A percentile compares a stretch with the other conserved stretches of the same genome.
Conservation (phyloP, 2,113 vertebrate genomes). For the Gallinago jamesoni region DNA sequence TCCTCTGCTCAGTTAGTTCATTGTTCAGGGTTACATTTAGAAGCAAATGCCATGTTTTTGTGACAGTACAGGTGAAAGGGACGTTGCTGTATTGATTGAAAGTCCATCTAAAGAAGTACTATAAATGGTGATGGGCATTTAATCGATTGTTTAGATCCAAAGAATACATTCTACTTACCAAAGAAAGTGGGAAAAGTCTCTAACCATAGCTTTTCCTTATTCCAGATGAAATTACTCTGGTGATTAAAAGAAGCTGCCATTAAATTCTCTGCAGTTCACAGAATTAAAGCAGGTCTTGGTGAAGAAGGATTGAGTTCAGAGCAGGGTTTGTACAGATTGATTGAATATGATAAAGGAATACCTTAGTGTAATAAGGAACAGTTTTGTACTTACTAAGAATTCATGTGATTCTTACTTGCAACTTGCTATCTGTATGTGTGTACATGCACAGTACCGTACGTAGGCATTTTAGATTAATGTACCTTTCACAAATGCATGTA, state of each 20-base stretch:
- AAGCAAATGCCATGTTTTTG: conserved; percentile 9
- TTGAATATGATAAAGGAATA: neutral
- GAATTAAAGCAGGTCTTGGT: neutral
- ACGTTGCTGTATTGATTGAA: neutral
- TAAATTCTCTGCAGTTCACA: neutral
- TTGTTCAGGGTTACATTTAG: conserved; percentile 11
- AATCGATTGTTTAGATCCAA: conserved; percentile 1
- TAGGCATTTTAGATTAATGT: neutral
- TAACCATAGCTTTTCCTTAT: neutral
- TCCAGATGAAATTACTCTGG: neutral
- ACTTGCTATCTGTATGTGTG: neutral
- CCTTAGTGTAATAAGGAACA: neutral
- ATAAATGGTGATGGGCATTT: neutral
- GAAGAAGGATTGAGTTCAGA: neutral
- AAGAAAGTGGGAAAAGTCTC: neutral
- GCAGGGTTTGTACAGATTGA: neutral
- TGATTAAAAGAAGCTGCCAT: neutral
- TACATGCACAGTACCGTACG: neutral
- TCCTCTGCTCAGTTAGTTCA: neutral
- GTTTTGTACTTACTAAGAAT: neutral
- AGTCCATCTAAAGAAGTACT: conserved; percentile 1
- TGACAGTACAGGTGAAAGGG: neutral
- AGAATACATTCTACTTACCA: neutral
- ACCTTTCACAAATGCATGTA: neutral
- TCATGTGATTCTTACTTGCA: neutral